Evolutionary conservation across 2,888 invertebrate species (phyloP), one percentile per base, ranked within the genome.

Genomic region (Diaprepes abbreviatus): DNA sequence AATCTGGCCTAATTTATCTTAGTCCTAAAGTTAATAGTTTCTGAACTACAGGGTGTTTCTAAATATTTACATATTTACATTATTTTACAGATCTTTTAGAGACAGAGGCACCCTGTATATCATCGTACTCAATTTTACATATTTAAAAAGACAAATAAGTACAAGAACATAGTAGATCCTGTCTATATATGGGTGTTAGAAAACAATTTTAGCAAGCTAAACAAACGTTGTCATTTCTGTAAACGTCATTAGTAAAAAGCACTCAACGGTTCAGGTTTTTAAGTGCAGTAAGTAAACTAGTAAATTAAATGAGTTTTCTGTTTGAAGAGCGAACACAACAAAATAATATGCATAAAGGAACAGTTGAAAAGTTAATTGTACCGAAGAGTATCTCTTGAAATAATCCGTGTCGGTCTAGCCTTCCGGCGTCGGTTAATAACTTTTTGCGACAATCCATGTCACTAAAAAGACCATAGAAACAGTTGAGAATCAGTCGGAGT

Each of bases 321-420:
- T 45, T 28, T 62, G 57, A 33, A 17, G 14, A 60, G 14, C 19
- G 55, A 43, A 35, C n/a, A 52, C 28, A 50, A 52, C 40, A 40
- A 17, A 59, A 65, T 45, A 66, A 60, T 52, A 66, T 31, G 50
- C 50, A 55, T 60, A 62, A 57, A 62, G 43, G 48, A 60, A 70
- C 33, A 31, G 9, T 50, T 4, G 21, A 59, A 45, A 62, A 64
- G 71, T 71, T 62, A 72, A 72, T 72, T 72, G 72, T 66, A 50
- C 55, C 40, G 50, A 82, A 81, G 79, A 82, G 83, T 81, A 80
- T 80, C 82, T 80, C 83, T 83, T 78, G 79, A 83, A 78, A 76
- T 77, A 74, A 79, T 79, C 78, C 83, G 82, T 82, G 83, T 79
- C 81, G 77, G 75, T 79, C 75, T 75, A 80, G 79, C 77, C 77